Conservation (phyloP, 2,797 vertebrate genomes). For the Acanthornis magna region DNA sequence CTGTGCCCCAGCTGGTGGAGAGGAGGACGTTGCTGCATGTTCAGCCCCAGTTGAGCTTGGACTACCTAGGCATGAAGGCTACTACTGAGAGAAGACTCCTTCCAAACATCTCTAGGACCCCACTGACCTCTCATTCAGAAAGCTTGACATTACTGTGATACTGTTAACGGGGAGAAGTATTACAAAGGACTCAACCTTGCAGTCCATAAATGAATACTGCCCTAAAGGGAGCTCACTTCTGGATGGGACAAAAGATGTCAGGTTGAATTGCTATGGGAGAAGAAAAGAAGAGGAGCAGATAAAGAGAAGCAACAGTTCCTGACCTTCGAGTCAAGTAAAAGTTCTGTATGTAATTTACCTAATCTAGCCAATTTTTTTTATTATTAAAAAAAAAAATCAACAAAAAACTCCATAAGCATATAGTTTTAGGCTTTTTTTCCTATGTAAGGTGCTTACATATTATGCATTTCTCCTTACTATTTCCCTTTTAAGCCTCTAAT, state of each 20-base stretch:
- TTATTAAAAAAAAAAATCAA: too few relatives aligned
- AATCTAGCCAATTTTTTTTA: background rate
- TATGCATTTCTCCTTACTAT: background rate
- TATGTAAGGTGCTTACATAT: background rate
- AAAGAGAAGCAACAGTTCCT: background rate
- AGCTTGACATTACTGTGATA: background rate
- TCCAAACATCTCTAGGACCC: background rate
- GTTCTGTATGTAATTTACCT: background rate
- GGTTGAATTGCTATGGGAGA: background rate
- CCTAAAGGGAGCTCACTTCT: background rate
- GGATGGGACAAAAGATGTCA: background rate
- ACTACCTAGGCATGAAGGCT: background rate
- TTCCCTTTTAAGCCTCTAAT: background rate
- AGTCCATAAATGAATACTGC: background rate
- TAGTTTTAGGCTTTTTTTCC: rapidly evolving
- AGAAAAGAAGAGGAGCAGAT: background rate
- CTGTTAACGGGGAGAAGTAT: background rate
- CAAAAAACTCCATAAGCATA: rapidly evolving
- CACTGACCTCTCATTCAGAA: background rate
- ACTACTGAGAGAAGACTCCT: background rate
- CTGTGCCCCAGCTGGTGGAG: background rate
- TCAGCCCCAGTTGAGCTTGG: rapidly evolving
- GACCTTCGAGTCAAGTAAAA: background rate
- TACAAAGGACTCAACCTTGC: background rate
- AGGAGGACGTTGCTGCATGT: background rate